Base-by-base conservation (phyloP, 2,888 invertebrate species). In the Rutpela maculata region DNA sequence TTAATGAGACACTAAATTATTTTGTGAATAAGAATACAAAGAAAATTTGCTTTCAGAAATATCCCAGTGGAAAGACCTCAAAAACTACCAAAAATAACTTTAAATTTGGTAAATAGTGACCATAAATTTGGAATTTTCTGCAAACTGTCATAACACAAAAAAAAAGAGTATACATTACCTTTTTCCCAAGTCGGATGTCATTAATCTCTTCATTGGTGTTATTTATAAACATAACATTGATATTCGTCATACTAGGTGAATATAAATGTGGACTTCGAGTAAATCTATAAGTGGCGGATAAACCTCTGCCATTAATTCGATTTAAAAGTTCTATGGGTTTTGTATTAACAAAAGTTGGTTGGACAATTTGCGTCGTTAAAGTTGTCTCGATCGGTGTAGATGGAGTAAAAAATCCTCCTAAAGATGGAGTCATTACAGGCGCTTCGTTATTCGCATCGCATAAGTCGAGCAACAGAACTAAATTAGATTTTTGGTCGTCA, bases 391-490 rank as follows among this genome's bases (percentile, higher is more conserved):
- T 74, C 43, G 83, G 80, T 35, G 80, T 82, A 80, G 93, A 90
- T 12, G 95, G 95, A 0, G 95, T 94, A 50, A 96, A 90, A 85
- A 96, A 93, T 1, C 95, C 95, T 62, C 96, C 96, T 50, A 95
- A 90, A 0, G 96, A 96, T 78, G 97, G 96, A 43, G 96, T 96
- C 93, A 97, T 94, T 12, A 95, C 93, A 65, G 96, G 95, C 80
- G 94, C 90, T 78, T 92, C 92, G 56, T 94, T 93, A 74, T 93
- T 93, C 91, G 92, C 91, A 84, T 93, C 92, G 87, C 95, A 96
- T 81, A 98, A 90, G 87, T 97, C 97, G 56, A 98, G 89, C 11
- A 98, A 90, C 17, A 98, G 90, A 89, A 98, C 97, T 80, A 97
- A 89, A 90, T 96, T 96, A 6, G 94, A 92, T 85, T 92, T 92